Percentiles rank a stretch among this genome's conserved stretches.
These are phyloP conservation scores for Matsumurasca onukii DNA, from an alignment of 1,140 invertebrate species.

Conservation along the genomic window DNA sequence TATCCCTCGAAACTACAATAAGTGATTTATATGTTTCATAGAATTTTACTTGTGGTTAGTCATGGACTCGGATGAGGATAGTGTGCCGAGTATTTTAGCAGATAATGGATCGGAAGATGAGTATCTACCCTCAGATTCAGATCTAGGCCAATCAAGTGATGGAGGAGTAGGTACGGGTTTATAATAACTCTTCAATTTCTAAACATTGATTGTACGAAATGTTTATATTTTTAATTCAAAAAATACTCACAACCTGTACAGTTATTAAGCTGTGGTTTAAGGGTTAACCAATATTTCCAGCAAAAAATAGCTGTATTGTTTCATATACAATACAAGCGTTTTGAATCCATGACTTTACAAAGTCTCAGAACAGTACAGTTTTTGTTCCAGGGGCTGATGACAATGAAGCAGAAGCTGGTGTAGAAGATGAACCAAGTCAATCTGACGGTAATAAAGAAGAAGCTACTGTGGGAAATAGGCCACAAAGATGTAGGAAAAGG, in stretches of 20 bases:
- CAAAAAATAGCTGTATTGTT: no score
- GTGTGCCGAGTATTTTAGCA: not conserved
- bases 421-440: not conserved
- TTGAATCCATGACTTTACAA: no score
- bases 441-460: slow-evolving; percentile 1
- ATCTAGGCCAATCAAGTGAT: not conserved
- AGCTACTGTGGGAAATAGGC: not conserved
- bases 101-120: slow-evolving; percentile 9
- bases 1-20: not conserved
- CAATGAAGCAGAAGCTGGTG: slow-evolving; percentile 1
- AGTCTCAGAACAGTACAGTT: not conserved
- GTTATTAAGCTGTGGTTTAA: no score
- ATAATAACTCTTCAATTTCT: no score
- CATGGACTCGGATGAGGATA: not conserved
- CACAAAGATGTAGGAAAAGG: not conserved
- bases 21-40: not conserved
- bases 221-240: no score
- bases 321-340: no score
- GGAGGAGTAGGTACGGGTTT: no score
- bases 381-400: slow-evolving; percentile 1
- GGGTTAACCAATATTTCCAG: no score
- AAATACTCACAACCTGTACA: no score
- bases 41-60: not conserved
- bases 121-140: not conserved
- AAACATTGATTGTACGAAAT: no score